Evolutionary conservation across 2,888 invertebrate genomes (phyloP), one percentile per base, ranked within the genome.

Genomic region (Dysmachus trigonus): DNA sequence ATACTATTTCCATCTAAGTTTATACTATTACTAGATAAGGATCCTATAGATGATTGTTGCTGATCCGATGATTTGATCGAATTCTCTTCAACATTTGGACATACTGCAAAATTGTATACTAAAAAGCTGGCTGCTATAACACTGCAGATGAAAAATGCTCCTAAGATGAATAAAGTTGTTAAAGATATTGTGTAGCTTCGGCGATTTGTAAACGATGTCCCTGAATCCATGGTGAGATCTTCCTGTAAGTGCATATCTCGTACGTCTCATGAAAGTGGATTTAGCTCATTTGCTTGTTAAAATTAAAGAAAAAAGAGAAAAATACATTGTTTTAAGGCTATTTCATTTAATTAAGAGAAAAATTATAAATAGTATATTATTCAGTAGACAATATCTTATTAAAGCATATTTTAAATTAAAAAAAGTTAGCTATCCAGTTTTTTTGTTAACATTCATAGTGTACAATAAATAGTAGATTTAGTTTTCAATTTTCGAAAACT

Each of bases 41-140:
- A 84, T 22, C 18, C 47, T 72, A 53, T 76, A 1, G 31, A 53
- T 38, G 76, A n/a, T 51, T 77, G 74, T 51, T 87, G 74, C 82
- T 87, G 86, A 27, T 87, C 81, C 77, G 86, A 87, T 13, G 86
- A 71, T 15, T 86, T 84, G 35, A 38, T 86, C 77, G 73, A 85
- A 31, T 82, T 18, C 7, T 88, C 87, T 79, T 88, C 79, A 18
- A 93, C 92, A 85, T 93, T 92, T 1, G 94, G 93, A 88, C 95
- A 95, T 0, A 95, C 94, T 18, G 95, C 95, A 89, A 96, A 95
- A 91, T 96, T 95, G 91, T 96, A 96, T 30, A 96, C 96, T 88
- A 96, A 92, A 41, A 97, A 93, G 7, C 96, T 95, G 1, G 96
- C 96, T 72, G 94, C 95, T 33, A 96, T 93, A 79, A 96, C 90